Base-by-base conservation (phyloP, 2,888 invertebrate genomes). In the Bugulina stolonifera region DNA sequence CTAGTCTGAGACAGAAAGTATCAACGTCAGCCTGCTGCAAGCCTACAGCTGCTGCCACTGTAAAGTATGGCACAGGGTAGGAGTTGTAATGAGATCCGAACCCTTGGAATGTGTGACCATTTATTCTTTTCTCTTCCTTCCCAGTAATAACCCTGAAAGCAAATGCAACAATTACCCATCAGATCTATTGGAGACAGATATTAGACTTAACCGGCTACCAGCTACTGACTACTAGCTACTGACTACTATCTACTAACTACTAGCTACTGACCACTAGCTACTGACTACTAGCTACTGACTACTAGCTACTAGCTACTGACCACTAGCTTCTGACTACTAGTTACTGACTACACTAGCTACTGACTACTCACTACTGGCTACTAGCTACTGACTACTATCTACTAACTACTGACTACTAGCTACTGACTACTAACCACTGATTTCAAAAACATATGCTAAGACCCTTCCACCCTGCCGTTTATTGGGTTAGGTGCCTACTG, bases 11-110 rank as follows among this genome's bases (percentile, higher is more conserved):
- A 69, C 90, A 85, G 81, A 91, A 91, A 29, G 85, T 81, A 79
- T 91, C 89, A n/a, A 91, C 88, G 78, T 92, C 91, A 1, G 82
- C 79, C 76, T 86, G 86, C 69, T 87, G 87, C 82, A 91, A 87
- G 1, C 91, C 91, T 54, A 92, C 83, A 3, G 89, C 87, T 1
- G 91, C 90, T 23, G 91, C 91, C 71, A 89, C 90, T 1, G 91
- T 92, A 75, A 92, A 84, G 80, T 92, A 92, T 1, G 90, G 87
- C 74, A 85, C 83, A 18, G 87, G 86, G 77, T 88, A 89, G 76
- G 85, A 83, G 77, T 87, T 85, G 76, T 86, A 86, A 81, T 91
- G 91, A 14, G 90, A 87, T 69, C 91, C 91, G 89, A 90, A 92
- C 72, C 89, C 90, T 32, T 75, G 75, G 74, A 86, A 85, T n/a